Conservation (phyloP, 2,888 invertebrate species). For the Stramonita haemastoma region DNA sequence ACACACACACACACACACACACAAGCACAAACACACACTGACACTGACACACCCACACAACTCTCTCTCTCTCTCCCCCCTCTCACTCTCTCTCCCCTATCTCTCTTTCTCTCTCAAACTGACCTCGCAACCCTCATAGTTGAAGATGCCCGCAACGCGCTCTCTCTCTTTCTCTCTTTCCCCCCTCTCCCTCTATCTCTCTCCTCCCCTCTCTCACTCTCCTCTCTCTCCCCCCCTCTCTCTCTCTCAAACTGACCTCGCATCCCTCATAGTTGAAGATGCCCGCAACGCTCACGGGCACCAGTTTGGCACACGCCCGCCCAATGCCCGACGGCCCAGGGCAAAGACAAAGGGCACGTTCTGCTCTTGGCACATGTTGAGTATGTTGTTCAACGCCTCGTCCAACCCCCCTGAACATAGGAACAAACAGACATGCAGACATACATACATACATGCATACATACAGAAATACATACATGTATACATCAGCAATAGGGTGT, state of each 20-base stretch:
- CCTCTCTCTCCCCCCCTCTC: too few relatives aligned
- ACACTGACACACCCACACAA: too few relatives aligned
- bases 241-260: slow-evolving; percentile 78
- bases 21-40: too few relatives aligned
- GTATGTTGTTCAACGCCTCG: slow-evolving; percentile 80
- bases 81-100: too few relatives aligned
- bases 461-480: background rate
- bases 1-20: background rate
- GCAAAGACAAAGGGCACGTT: slow-evolving; percentile 82
- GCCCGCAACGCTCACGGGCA: slow-evolving; percentile 82
- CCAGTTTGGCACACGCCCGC: slow-evolving; percentile 81
- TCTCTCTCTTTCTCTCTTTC: too few relatives aligned
- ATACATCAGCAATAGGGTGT: background rate
- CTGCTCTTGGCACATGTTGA: slow-evolving; percentile 79
- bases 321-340: slow-evolving; percentile 81
- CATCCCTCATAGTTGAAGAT: slow-evolving; percentile 83
- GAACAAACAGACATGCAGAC: background rate
- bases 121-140: too few relatives aligned
- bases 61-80: too few relatives aligned
- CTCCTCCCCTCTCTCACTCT: too few relatives aligned
- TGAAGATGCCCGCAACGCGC: too few relatives aligned
- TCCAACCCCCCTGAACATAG: slow-evolving; percentile 80
- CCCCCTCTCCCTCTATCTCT: too few relatives aligned
- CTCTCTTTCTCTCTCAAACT: too few relatives aligned
- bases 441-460: background rate